Evolutionary conservation across 1,140 invertebrate species (phyloP), one percentile per base, ranked within the genome.

Genomic region (Microplitis demolitor): DNA sequence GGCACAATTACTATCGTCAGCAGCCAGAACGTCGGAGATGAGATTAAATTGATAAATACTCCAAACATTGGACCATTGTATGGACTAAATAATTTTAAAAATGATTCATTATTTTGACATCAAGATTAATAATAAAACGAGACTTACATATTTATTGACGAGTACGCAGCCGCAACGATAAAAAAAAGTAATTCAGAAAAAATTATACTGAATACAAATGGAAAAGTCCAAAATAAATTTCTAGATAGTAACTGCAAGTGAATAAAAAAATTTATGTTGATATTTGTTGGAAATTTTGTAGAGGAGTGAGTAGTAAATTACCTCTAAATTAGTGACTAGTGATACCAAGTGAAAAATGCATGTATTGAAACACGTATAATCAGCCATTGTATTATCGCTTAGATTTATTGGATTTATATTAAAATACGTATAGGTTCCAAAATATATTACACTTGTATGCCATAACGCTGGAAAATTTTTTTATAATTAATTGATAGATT

Each of bases 211-310:
- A 85, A 69, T 9, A 92, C 83, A 74, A 92, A 91, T 35, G 90
- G 84, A 63, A 87, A 74, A 1, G 90, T 92, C 78, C 92, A 90
- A 81, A 92, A 93, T 63, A 88, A 89, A 35, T 92, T 90, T 72
- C 91, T 88, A 24, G 94, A 79, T 78, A 90, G 89, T 73, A 93
- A 79, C 89, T 93, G 78, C 24, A 24, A 24, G 24, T 24, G 73
- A 83, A 87, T 67, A 66, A 74, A 67, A 66, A 56, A 68, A 50
- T 66, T 74, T 72, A 33, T 54, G 58, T 37, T 77, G 34, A n/a
- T 54, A 1, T 50, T 50, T 61, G 13, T 76, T 3, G 62, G 50
- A 50, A 34, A 51, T 13, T 56, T 70, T 24, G 45, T 58, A 54
- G 61, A 66, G 11, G 56, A 64, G 34, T 63, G 37, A 69, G 14